These are phyloP conservation scores for Apaloderma vittatum DNA, from an alignment of 2,113 vertebrate species.

Conservation along the genomic window DNA sequence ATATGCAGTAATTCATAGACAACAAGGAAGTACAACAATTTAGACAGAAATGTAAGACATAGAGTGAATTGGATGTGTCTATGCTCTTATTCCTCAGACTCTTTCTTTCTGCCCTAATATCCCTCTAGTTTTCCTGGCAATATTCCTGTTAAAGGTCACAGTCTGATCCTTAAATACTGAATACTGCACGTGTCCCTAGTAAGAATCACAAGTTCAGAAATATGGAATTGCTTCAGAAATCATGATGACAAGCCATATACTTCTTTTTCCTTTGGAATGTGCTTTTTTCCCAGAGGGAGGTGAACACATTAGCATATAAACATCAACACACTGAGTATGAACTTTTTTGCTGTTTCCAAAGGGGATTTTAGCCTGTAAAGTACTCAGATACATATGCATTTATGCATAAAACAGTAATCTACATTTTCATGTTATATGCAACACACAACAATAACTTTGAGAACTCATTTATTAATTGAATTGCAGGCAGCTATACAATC, in stretches of 20 bases:
- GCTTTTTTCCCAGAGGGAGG: background rate
- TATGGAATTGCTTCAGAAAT: background rate
- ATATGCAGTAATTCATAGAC: background rate
- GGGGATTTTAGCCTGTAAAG: background rate
- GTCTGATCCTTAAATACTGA: background rate
- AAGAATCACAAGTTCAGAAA: slow-evolving; percentile 16
- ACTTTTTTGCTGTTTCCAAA: background rate
- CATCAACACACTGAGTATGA: background rate
- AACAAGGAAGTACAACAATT: background rate
- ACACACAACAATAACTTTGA: background rate
- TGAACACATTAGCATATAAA: background rate
- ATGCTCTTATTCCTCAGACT: background rate
- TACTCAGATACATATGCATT: background rate
- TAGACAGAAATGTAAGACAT: background rate
- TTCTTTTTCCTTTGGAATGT: background rate
- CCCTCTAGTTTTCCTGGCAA: background rate
- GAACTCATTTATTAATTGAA: background rate
- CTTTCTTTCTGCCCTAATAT: background rate
- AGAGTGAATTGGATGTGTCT: background rate
- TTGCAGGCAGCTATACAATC: background rate
- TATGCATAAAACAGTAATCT: background rate
- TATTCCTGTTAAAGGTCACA: background rate
- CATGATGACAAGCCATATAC: background rate
- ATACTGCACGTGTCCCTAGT: background rate
- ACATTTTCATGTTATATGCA: background rate